Evolutionary conservation across 2,888 invertebrate genomes (phyloP).

Genomic region (Megastigmus dorsalis): DNA sequence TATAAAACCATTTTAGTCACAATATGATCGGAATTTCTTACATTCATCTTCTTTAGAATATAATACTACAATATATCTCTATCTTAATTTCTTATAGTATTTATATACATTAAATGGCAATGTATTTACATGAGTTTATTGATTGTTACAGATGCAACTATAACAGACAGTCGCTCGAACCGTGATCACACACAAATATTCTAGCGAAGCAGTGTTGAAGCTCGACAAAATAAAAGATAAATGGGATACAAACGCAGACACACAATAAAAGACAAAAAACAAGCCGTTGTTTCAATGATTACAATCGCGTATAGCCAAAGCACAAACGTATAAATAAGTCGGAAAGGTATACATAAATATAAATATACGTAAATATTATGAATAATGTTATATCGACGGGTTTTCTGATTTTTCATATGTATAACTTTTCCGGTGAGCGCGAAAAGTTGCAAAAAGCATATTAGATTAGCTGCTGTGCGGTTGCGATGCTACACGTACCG

Average conservation of each 20-base stretch:
- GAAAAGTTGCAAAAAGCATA: slow-evolving; percentile 50
- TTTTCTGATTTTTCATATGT: slow-evolving; percentile 35
- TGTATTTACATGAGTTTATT: no score
- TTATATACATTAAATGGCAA: no score
- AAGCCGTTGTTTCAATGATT: slow-evolving; percentile 40
- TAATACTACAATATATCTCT: no score
- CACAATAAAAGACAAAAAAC: neutral
- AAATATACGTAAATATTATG: slow-evolving; percentile 38
- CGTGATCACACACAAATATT: neutral
- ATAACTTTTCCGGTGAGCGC: slow-evolving; percentile 20
- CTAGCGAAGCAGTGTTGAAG: slow-evolving; percentile 3
- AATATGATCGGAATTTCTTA: no score
- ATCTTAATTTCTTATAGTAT: no score
- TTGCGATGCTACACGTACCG: slow-evolving; percentile 47
- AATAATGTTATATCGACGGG: slow-evolving; percentile 42
- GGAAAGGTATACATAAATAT: slow-evolving; percentile 37
- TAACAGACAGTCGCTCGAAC: neutral
- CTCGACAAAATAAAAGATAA: neutral
- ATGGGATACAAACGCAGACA: neutral
- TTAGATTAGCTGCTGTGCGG: slow-evolving; percentile 49
- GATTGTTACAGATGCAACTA: slow-evolving; percentile 41
- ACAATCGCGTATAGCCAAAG: slow-evolving; percentile 45
- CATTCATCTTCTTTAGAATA: no score
- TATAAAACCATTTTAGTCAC: no score
- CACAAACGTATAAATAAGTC: slow-evolving; percentile 46